Evolutionary conservation across 1,140 invertebrate genomes (phyloP).

Genomic region (Drosophila micromelanica): DNA sequence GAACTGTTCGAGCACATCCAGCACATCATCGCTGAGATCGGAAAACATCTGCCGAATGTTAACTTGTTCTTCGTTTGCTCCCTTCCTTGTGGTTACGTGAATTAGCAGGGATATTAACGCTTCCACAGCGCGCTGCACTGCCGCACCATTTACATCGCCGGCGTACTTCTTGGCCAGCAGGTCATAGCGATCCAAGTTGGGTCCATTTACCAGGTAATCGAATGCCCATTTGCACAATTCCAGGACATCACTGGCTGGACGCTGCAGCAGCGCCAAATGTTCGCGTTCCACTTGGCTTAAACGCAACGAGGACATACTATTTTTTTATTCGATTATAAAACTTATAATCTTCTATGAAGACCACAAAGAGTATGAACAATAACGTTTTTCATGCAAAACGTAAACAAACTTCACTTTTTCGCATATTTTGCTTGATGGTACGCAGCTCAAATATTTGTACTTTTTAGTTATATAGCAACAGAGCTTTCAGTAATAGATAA

Average conservation of each 20-base stretch:
- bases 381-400: slow-evolving; percentile 19
- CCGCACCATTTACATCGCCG: slow-evolving; percentile 13
- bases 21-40: slow-evolving; percentile 52
- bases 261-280: slow-evolving; percentile 58
- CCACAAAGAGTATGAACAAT: not conserved
- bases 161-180: slow-evolving; percentile 59
- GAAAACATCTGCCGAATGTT: slow-evolving; percentile 54
- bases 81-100: slow-evolving; percentile 62
- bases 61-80: slow-evolving; percentile 10
- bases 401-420: slow-evolving; percentile 37
- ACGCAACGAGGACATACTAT: slow-evolving; percentile 48
- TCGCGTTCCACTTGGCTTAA: slow-evolving; percentile 63
- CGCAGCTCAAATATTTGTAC: slow-evolving; percentile 9
- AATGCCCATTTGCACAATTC: slow-evolving; percentile 77
- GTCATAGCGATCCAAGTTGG: slow-evolving; percentile 63
- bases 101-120: slow-evolving; percentile 75
- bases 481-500: too few species aligned
- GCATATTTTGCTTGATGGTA: slow-evolving; percentile 21
- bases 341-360: not conserved
- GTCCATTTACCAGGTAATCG: slow-evolving; percentile 73
- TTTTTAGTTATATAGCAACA: too few species aligned
- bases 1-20: slow-evolving; percentile 73
- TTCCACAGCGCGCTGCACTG: slow-evolving; percentile 64
- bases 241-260: slow-evolving; percentile 62
- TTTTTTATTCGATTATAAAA: not conserved